phyloP scores from a whole-genome alignment of 2,113 vertebrate species.

The Caranx ignobilis region DNA sequence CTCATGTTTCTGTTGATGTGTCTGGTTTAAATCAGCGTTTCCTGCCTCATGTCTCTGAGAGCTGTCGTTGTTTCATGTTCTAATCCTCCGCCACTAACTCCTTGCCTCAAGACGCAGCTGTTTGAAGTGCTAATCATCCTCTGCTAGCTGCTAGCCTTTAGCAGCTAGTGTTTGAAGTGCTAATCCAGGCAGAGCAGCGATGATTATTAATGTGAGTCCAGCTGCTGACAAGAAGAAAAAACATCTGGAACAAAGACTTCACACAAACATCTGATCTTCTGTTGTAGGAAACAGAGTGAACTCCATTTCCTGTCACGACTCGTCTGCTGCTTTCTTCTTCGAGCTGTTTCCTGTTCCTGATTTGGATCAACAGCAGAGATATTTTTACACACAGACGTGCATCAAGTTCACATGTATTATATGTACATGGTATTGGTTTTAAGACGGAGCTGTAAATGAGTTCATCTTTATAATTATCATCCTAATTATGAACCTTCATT shows the following conservation, averaged over 20 bases:
- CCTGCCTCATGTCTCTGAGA: not conserved
- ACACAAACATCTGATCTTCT: not conserved
- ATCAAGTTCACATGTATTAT: too few relatives aligned
- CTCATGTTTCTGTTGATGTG: not conserved
- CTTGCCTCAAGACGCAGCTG: slow-evolving; percentile 13
- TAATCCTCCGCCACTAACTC: not conserved
- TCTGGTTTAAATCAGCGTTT: not conserved
- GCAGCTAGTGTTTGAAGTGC: slow-evolving; percentile 49
- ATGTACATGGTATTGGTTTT: too few relatives aligned
- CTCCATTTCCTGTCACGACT: not conserved
- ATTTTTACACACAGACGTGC: not conserved
- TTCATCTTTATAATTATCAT: too few relatives aligned
- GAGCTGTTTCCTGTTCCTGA: not conserved
- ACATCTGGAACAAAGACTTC: slow-evolving; percentile 22
- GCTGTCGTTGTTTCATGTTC: slow-evolving; percentile 5
- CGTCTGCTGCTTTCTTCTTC: not conserved
- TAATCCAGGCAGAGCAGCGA: slow-evolving; percentile 27
- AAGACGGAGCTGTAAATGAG: too few relatives aligned
- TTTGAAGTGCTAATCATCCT: slow-evolving; percentile 52
- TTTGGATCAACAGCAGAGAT: not conserved
- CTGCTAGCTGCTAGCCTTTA: slow-evolving; percentile 41
- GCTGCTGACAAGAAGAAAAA: slow-evolving; percentile 17
- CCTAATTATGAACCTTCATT: too few relatives aligned
- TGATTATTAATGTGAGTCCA: slow-evolving; percentile 37
- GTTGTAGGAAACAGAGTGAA: not conserved